Evolutionary conservation across 1,140 invertebrate species (phyloP), one percentile per base, ranked within the genome.

Genomic region (Drosophila arizonae): DNA sequence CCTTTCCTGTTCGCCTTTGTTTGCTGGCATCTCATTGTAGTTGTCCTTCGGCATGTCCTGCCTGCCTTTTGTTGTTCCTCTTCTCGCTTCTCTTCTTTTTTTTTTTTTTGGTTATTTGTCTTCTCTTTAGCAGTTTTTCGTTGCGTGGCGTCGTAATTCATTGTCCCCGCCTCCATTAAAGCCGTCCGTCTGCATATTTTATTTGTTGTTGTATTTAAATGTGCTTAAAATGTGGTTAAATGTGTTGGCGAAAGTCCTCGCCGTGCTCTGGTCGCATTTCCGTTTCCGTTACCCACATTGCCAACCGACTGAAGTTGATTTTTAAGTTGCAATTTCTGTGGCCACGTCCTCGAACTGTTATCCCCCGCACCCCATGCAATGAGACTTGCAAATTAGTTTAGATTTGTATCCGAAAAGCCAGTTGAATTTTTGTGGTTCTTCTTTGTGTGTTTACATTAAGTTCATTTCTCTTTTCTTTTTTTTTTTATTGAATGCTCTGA

Each of bases 181-280:
- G 43, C 56, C 45, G 56, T 17, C 39, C 39, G 41, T 52, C 62
- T 77, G 72, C 52, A 62, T 57, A 66, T 72, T 67, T 60, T 57
- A 60, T 62, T 60, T 67, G 56, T 76, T 76, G 63, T 76, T 78
- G 76, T 76, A 79, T 76, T 78, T 78, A 78, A 78, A 78, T 78
- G 76, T 78, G 73, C 73, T 78, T 76, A 78, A 78, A 77, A 78
- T 78, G 76, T 78, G 76, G 73, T 72, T 78, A 78, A 78, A 67
- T 50, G 64, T 73, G 66, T 43, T 60, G 39, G 41, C 62, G 41
- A 55, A 72, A 72, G 55, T 68, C 62, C 15, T 46, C 73, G 46
- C 54, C 64, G 58, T 56, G 63, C 72, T 56, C 65, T 64, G 51
- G 43, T 69, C 62, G 72, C 67, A 75, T 57, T 72, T 67, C 67